phyloP scores from a whole-genome alignment of 1,140 invertebrate genomes.

The Phenacoccus solenopsis region DNA sequence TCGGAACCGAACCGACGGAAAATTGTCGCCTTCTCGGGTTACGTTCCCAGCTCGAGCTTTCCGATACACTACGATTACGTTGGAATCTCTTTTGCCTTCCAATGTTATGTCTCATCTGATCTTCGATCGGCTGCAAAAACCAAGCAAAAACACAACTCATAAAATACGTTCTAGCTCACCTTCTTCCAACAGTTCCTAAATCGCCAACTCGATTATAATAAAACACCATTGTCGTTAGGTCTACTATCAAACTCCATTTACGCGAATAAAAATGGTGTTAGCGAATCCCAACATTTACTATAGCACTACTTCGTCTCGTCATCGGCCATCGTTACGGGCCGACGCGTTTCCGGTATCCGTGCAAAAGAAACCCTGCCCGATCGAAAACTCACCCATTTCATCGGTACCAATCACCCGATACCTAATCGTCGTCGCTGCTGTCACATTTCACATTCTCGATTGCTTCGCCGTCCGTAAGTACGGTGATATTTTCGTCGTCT shows the following conservation, averaged over 20 bases:
- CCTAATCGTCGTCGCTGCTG: too few species aligned
- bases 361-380: neutral
- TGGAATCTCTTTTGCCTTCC: neutral
- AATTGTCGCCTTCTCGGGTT: neutral
- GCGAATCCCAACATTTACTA: neutral
- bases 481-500: too few species aligned
- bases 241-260: slow-evolving; percentile 12
- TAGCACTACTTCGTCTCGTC: neutral
- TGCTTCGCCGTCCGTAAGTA: too few species aligned
- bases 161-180: too few species aligned
- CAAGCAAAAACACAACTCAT: neutral
- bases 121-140: slow-evolving; percentile 1
- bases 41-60: slow-evolving; percentile 9
- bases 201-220: too few species aligned
- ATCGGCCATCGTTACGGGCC: neutral
- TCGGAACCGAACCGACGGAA: slow-evolving; percentile 5
- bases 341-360: neutral
- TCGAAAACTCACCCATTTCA: too few species aligned
- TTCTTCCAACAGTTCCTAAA: too few species aligned
- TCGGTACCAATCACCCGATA: too few species aligned
- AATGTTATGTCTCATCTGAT: slow-evolving; percentile 7
- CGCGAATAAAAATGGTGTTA: neutral
- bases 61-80: slow-evolving; percentile 9
- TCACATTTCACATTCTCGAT: too few species aligned
- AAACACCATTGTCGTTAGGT: neutral